Evolutionary conservation across 2,113 vertebrate genomes (phyloP).

Genomic region (Heterochromis multidens): DNA sequence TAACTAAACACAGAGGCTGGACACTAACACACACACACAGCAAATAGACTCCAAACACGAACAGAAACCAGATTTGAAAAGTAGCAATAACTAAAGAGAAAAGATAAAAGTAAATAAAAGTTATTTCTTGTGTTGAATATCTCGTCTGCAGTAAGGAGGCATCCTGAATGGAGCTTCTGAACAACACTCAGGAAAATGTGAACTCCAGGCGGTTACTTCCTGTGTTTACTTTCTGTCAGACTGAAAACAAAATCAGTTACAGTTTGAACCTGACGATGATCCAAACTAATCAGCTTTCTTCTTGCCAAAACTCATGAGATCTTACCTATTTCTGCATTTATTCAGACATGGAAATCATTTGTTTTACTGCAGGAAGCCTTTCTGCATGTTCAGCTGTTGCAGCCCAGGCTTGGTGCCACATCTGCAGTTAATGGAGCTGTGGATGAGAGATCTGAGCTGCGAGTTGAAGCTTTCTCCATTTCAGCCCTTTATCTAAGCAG

Average conservation of each 20-base stretch:
- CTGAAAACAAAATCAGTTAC: not conserved
- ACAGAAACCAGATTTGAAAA: no score
- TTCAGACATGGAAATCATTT: fast-evolving
- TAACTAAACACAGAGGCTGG: no score
- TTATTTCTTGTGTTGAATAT: not conserved
- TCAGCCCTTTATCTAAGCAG: not conserved
- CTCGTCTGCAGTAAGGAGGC: not conserved
- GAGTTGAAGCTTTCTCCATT: not conserved
- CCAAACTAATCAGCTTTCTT: not conserved
- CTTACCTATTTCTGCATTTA: not conserved
- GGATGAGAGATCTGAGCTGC: not conserved
- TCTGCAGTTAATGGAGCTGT: not conserved
- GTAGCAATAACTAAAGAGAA: no score
- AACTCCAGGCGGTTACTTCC: not conserved
- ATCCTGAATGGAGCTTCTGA: not conserved
- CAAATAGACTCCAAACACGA: no score
- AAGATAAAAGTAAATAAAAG: no score
- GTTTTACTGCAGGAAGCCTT: not conserved
- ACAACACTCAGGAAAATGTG: not conserved
- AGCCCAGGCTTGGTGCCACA: not conserved
- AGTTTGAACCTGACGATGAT: not conserved
- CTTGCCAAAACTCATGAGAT: fast-evolving
- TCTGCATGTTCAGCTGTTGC: fast-evolving
- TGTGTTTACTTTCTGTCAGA: not conserved
- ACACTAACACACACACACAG: no score